Base-by-base conservation (phyloP, 2,888 invertebrate species). In the Drosophila pegasa region DNA sequence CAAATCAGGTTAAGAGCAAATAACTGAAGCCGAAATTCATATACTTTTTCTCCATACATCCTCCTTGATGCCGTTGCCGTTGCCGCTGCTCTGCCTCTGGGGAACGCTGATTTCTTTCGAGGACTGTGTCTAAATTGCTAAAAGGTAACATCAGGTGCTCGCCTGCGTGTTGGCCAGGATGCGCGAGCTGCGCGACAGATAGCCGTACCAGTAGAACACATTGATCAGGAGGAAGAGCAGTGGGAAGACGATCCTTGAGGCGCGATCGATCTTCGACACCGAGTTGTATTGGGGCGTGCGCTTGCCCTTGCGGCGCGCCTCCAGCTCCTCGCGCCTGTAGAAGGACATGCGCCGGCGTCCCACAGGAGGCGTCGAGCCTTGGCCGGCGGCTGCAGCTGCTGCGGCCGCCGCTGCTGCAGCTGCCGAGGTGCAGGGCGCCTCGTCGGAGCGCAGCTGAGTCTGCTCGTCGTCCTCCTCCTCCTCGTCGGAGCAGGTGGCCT, bases 191-290 rank as follows among this genome's bases (percentile, higher is more conserved):
- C 95, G 93, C 59, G 94, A 94, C 62, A 96, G 92, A 89, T 96
- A 96, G 8, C 94, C 94, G 80, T 94, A 95, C 96, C 97, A 97
- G 90, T 97, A 97, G 91, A 96, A 94, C 60, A 95, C 92, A 91
- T 97, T 96, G 78, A 97, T 95, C 12, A 95, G 93, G 4, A 95
- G 90, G 91, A 97, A 97, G 45, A 95, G 93, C 56, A 96, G 85
- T 0, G 97, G 97, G 90, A 97, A 97, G 29, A 96, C 94, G 40
- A 96, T 93, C 41, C 97, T 92, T 9, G 96, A 95, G 18, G 95
- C 95, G 20, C 95, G 93, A 92, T 97, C 97, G 73, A 97, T 96
- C 92, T 95, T 95, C 64, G 96, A 96, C 3, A 96, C 96, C 27
- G 96, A 96, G 92, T 96, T 96, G 85, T 95, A 95, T 74, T 95